A percentile compares a stretch with the other conserved stretches of the same genome.
phyloP scores from a whole-genome alignment of 2,888 invertebrate species.

The Lithophane socia region DNA sequence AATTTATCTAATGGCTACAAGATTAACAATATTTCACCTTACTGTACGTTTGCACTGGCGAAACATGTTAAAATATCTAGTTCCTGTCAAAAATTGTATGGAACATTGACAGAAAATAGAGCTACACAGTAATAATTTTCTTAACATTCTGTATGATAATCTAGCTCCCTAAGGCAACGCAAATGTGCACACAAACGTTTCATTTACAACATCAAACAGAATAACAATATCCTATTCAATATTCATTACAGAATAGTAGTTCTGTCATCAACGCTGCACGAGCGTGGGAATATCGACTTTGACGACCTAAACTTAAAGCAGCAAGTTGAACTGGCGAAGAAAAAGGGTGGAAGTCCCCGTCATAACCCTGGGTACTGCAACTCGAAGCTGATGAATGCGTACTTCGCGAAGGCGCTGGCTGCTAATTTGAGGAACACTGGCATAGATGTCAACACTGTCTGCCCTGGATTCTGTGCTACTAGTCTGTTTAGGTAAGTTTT shows the following conservation, averaged over 20 bases:
- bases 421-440: slow-evolving; percentile 88
- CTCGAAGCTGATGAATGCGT: slow-evolving; percentile 94
- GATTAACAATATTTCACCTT: not conserved
- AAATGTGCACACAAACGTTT: not conserved
- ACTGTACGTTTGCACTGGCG: too few relatives aligned
- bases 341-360: slow-evolving; percentile 74
- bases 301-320: slow-evolving; percentile 92
- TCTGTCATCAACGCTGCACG: slow-evolving; percentile 93
- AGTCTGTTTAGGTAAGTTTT: slow-evolving; percentile 92
- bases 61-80: too few relatives aligned
- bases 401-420: slow-evolving; percentile 93
- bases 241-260: slow-evolving; percentile 91
- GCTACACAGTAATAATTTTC: not conserved
- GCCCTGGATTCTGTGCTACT: slow-evolving; percentile 95
- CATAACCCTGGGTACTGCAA: slow-evolving; percentile 93
- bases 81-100: too few relatives aligned
- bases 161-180: not conserved
- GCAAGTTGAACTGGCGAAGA: slow-evolving; percentile 83
- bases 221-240: slow-evolving; percentile 20
- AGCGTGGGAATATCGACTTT: slow-evolving; percentile 92
- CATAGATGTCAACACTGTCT: slow-evolving; percentile 92
- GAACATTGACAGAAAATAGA: too few relatives aligned
- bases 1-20: not conserved
- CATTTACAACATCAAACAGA: not conserved
- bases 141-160: not conserved